Evolutionary conservation across 2,797 vertebrate genomes (phyloP), one percentile per base, ranked within the genome.

Genomic region (Pseudopleuronectes americanus): DNA sequence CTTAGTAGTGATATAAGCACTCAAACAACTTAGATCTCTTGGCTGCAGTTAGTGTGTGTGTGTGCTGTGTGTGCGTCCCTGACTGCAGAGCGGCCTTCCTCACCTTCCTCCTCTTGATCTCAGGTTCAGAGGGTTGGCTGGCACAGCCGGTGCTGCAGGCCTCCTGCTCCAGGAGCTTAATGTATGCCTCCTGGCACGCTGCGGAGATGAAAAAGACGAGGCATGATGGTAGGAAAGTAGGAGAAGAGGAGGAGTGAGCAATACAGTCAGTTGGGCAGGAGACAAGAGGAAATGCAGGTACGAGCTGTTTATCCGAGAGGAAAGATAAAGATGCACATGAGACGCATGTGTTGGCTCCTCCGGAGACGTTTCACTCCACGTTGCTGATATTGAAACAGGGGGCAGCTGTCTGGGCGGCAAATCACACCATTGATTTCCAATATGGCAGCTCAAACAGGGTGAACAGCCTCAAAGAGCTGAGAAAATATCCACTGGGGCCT

Each of bases 111-210:
- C 91, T 94, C 87, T 93, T 89, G 91, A 92, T 95, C 91, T 97
- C 95, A 8, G 92, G 90, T 81, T 96, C 95, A 0, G 93, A 93
- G 63, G 95, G 92, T 79, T 97, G 97, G 86, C 95, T 96, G 86
- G 89, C 92, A 88, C 98, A 99, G 61, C 98, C 97, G 0, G 92
- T 95, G 57, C 92, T 90, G 56, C 98, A 99, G 62, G 96, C 96
- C 23, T 95, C 93, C 90, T 96, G 97, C 83, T 98, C 97, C 54
- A 93, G 86, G 0, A 92, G 88, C 62, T 95, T 94, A 63, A 92
- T 83, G 33, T 99, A 99, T 41, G 97, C 98, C 89, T 99, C 97
- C 51, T 95, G 81, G 9, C 98, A 99, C 0, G 98, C 98, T 99
- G 87, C 16, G 47, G 41, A 62, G 19, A 36, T 61, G n/a, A 3